phyloP scores from a whole-genome alignment of 2,888 invertebrate genomes.

The Plagiodera versicolora region DNA sequence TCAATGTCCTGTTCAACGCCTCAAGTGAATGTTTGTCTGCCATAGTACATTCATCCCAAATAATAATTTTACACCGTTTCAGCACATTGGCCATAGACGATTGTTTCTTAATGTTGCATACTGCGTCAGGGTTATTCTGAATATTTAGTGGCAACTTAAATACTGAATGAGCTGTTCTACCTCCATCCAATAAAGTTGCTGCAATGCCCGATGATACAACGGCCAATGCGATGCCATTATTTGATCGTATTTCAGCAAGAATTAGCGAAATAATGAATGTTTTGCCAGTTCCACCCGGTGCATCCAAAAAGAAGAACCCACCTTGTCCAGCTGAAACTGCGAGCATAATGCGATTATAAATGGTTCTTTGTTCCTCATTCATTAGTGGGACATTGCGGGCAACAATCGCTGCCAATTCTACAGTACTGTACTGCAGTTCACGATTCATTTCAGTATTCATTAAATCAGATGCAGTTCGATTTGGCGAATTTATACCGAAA shows the following conservation, averaged over 20 bases:
- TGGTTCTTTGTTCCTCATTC: neutral
- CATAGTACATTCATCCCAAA: constrained; percentile 33
- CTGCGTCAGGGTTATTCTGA: constrained; percentile 9
- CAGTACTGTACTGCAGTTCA: constrained; percentile 12
- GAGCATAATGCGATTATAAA: constrained; percentile 12
- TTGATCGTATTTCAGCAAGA: constrained; percentile 44
- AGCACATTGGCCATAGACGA: too few relatives aligned
- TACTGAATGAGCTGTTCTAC: constrained; percentile 49
- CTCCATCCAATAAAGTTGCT: constrained; percentile 50
- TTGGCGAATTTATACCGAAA: constrained; percentile 13
- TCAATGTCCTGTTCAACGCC: constrained; percentile 41
- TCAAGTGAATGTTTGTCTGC: constrained; percentile 28
- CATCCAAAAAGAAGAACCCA: constrained; percentile 6
- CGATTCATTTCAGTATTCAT: constrained; percentile 7
- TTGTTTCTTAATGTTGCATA: too few relatives aligned
- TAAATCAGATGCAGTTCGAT: constrained; percentile 15
- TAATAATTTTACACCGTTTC: constrained; percentile 9
- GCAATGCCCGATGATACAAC: constrained; percentile 51
- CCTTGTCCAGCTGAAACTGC: constrained; percentile 3
- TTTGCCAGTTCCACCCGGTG: constrained; percentile 11
- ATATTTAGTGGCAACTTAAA: constrained; percentile 49
- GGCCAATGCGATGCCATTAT: constrained; percentile 36
- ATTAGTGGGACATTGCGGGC: constrained; percentile 11
- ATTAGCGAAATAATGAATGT: constrained; percentile 48
- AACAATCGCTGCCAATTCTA: constrained; percentile 18